phyloP scores from a whole-genome alignment of 2,797 vertebrate genomes.

The Danio choprae region DNA sequence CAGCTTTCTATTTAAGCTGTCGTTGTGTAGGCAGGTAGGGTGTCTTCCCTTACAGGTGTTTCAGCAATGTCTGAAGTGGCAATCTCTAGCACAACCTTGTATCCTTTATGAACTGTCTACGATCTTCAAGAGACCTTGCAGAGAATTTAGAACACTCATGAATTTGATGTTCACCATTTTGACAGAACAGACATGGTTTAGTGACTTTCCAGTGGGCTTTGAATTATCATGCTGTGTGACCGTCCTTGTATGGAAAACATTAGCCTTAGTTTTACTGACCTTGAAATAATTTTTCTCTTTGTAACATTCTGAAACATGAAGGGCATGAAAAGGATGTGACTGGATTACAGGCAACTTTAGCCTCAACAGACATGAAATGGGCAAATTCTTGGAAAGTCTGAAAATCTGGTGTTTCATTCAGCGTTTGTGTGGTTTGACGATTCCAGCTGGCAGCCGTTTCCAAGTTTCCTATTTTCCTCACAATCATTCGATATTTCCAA shows the following conservation, averaged over 20 bases:
- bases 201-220: not conserved
- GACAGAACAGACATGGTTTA: not conserved
- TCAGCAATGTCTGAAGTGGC: not conserved
- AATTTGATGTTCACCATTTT: not conserved
- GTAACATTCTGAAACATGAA: not conserved
- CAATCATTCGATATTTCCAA: not conserved
- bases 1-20: not conserved
- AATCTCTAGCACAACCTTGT: too few relatives aligned
- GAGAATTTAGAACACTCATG: too few relatives aligned
- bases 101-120: not conserved
- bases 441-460: not conserved
- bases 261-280: not conserved
- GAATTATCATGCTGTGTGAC: not conserved
- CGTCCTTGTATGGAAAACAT: not conserved
- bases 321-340: not conserved
- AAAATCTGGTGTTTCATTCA: not conserved
- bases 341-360: not conserved
- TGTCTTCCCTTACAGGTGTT: not conserved
- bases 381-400: not conserved
- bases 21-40: not conserved
- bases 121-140: not conserved
- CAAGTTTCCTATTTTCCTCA: not conserved
- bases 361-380: not conserved
- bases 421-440: not conserved
- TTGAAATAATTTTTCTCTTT: not conserved